A percentile compares a stretch with the other conserved stretches of the same genome.
Conservation (phyloP, 2,888 invertebrate genomes). For the Lymantria dispar region DNA sequence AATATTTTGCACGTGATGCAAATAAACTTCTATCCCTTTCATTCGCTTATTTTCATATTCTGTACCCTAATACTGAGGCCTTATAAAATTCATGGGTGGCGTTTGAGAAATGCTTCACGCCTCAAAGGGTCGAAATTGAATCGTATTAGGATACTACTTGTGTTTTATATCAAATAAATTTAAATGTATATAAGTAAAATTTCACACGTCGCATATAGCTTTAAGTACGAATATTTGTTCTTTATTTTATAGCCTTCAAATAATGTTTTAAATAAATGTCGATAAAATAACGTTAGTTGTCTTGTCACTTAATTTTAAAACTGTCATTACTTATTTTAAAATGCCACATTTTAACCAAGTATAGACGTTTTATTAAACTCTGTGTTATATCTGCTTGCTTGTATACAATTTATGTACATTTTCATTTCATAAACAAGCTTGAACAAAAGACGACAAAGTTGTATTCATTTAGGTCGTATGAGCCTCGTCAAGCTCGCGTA, state of each 20-base stretch:
- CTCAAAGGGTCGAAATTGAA: slow-evolving; percentile 34
- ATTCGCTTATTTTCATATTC: background rate
- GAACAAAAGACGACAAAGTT: slow-evolving; percentile 59
- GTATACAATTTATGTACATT: slow-evolving; percentile 27
- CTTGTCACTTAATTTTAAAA: slow-evolving; percentile 1
- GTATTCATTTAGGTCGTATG: slow-evolving; percentile 60
- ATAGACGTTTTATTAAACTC: background rate
- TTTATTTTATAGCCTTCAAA: background rate
- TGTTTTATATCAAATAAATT: slow-evolving; percentile 29
- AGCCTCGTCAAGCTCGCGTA: slow-evolving; percentile 45
- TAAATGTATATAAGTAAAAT: background rate
- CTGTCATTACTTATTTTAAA: background rate
- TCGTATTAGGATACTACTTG: slow-evolving; percentile 34
- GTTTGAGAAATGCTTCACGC: slow-evolving; percentile 20
- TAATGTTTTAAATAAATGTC: background rate
- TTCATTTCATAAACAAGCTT: slow-evolving; percentile 52
- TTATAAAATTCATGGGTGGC: slow-evolving; percentile 33
- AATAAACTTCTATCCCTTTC: slow-evolving; percentile 8
- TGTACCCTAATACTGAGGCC: slow-evolving; percentile 11
- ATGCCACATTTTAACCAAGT: background rate
- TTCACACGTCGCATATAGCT: background rate
- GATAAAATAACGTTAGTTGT: background rate
- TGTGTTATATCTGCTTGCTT: slow-evolving; percentile 11
- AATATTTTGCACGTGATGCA: slow-evolving; percentile 8
- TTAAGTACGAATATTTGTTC: background rate